Percentiles rank a stretch among this genome's conserved stretches.
Evolutionary conservation across 2,797 vertebrate genomes (phyloP).

Genomic region (Alectoris magna): DNA sequence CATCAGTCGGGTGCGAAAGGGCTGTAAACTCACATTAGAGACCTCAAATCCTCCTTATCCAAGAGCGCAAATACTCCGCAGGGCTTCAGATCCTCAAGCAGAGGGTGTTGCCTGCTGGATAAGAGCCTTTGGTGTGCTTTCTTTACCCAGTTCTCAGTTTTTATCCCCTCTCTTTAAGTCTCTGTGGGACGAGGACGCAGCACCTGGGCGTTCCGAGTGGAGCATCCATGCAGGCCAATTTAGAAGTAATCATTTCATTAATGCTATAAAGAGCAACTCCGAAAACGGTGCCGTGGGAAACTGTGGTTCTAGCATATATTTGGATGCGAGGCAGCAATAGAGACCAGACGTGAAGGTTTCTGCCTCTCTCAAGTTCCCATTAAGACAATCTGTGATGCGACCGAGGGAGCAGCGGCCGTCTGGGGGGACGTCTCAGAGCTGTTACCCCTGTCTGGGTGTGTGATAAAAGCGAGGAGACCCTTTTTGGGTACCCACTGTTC

Average conservation of each 20-base stretch:
- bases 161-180: not conserved
- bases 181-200: not conserved
- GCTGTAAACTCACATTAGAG: not conserved
- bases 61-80: fast-evolving
- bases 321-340: not conserved
- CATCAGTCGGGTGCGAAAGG: not conserved
- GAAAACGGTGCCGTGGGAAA: not conserved
- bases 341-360: not conserved
- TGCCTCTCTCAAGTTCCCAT: too few relatives aligned
- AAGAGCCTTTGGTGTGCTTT: not conserved
- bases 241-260: not conserved
- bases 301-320: not conserved
- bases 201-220: not conserved
- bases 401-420: too few relatives aligned
- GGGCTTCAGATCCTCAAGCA: not conserved
- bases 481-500: not conserved
- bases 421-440: too few relatives aligned
- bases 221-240: not conserved
- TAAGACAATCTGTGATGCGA: too few relatives aligned
- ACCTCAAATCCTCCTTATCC: not conserved
- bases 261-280: not conserved
- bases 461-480: too few relatives aligned
- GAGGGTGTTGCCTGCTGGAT: not conserved
- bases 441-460: too few relatives aligned
- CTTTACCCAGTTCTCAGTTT: not conserved